Evolutionary conservation across 2,888 invertebrate genomes (phyloP), one percentile per base, ranked within the genome.

Genomic region (Conchocele bisecta): DNA sequence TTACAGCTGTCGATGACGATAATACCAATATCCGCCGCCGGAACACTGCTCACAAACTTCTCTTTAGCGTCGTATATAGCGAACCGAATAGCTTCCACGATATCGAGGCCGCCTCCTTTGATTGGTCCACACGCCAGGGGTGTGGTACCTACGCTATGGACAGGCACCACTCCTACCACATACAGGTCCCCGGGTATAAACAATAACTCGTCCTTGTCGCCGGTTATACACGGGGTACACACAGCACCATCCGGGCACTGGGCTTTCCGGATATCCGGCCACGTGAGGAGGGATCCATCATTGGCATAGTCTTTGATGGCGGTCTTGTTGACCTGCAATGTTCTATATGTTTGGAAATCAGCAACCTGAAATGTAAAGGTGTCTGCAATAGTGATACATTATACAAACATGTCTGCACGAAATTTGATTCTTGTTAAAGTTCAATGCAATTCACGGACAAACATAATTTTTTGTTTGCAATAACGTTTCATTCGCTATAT

Each of bases 1-100:
- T 82, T 73, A 39, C 83, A 83, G 13, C 76, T 80, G 48, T 83
- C 76, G n/a, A 83, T 75, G 3, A 83, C 60, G 3, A 77, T 65
- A 15, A 66, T 42, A 2, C 83, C 83, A 24, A 83, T 61, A 9
- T 58, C 59, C 7, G 73, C 74, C n/a, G 46, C 35, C 1, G 69
- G 74, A 4, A 74, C 68, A 4, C 20, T 26, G 9, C 28, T 59
- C 2, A 1, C 35, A 22, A 28, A 46, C 1, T 9, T 29, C 9
- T 29, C n/a, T 33, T 75, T 75, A 9, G 74, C 66, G 6, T 59
- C 60, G 3, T 59, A 9, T 1, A 81, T 67, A 7, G 66, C 79
- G 54, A 75, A 79, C 6, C 61, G 46, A 31, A 83, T 76, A 2
- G 72, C 60, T 37, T 80, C 76, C 1, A 67, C 79, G 11, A 82